Percentiles rank a stretch among this genome's conserved stretches.
These are phyloP conservation scores for Lutjanus erythropterus DNA, from an alignment of 2,113 vertebrate species.

Conservation along the genomic window DNA sequence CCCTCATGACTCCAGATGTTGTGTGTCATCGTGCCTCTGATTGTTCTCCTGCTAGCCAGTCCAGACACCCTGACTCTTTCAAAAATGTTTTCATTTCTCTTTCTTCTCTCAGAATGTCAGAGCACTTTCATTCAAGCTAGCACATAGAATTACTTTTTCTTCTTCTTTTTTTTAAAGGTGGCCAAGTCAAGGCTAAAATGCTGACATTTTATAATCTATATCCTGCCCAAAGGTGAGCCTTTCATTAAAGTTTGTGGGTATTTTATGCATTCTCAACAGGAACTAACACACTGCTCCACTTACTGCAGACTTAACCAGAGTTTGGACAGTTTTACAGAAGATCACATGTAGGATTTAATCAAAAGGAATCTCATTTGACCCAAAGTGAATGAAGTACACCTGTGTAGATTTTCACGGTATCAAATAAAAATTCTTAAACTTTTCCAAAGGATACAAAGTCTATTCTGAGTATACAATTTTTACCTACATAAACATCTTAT, in stretches of 20 bases:
- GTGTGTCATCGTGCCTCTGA: constrained; percentile 49
- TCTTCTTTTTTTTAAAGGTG: background rate
- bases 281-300: background rate
- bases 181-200: background rate
- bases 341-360: background rate
- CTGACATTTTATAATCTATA: background rate
- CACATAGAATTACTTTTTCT: background rate
- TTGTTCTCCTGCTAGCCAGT: constrained; percentile 37
- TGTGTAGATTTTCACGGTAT: background rate
- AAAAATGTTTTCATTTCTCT: constrained; percentile 30
- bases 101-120: background rate
- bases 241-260: background rate
- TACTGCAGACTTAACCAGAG: background rate
- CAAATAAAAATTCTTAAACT: background rate
- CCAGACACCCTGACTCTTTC: constrained; percentile 14
- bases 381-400: background rate
- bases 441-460: too few relatives aligned
- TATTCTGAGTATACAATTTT: background rate
- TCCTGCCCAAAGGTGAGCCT: background rate
- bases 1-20: constrained; percentile 75
- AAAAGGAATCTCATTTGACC: background rate
- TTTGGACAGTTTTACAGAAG: background rate
- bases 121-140: constrained; percentile 2
- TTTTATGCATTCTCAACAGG: background rate
- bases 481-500: background rate